Conservation (phyloP, 1,140 invertebrate species). For the Nilaparvata lugens region DNA sequence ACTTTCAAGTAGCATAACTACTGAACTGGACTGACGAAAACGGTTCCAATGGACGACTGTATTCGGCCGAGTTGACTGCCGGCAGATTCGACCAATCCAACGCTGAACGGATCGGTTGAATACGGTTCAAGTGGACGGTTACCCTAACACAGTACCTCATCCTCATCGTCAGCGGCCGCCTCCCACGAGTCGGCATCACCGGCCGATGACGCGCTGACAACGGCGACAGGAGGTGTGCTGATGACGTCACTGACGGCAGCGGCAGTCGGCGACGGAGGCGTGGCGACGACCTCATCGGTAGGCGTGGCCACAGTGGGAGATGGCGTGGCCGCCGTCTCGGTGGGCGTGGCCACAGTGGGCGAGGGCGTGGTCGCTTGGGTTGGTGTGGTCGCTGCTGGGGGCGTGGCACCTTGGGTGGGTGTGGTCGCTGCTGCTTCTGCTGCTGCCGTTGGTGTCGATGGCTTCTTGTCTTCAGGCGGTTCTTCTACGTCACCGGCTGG, state of each 20-base stretch:
- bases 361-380: background rate
- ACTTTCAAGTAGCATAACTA: no score
- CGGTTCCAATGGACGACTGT: no score
- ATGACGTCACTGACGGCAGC: background rate
- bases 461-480: conserved; percentile 32
- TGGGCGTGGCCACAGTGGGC: conserved; percentile 36
- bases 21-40: no score
- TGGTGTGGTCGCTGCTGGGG: background rate
- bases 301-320: conserved; percentile 53
- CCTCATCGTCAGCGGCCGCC: conserved; percentile 55
- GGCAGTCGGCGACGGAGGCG: background rate
- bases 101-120: no score
- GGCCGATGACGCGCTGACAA: conserved; percentile 28
- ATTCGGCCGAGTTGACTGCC: no score
- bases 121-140: no score
- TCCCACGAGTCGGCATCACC: conserved; percentile 63
- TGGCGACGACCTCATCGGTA: conserved; percentile 66
- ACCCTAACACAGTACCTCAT: conserved; percentile 32
- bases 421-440: background rate
- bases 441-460: conserved; percentile 1
- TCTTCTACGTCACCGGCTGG: conserved; percentile 25
- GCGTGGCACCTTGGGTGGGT: conserved; percentile 20
- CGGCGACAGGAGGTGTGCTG: background rate
- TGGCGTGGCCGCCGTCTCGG: background rate
- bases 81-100: no score